Percentiles rank a stretch among this genome's conserved stretches.
Conservation (phyloP, 2,888 invertebrate genomes). For the Euplexia lucipara region DNA sequence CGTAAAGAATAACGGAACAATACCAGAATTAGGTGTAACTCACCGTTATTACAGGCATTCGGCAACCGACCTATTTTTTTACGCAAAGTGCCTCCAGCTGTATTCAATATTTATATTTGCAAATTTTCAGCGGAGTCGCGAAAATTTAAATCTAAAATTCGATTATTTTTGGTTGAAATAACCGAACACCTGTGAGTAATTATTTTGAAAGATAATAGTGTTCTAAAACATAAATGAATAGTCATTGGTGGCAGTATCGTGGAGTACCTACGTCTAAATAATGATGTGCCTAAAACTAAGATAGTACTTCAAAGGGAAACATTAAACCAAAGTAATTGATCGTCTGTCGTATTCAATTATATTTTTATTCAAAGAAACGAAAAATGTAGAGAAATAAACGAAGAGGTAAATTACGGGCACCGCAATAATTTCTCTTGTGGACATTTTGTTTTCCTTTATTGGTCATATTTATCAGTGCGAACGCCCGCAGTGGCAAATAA, state of each 20-base stretch:
- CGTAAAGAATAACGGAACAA: conserved; percentile 61
- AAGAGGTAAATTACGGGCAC: conserved; percentile 76
- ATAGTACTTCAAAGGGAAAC: conserved; percentile 25
- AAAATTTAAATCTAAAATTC: conserved; percentile 33
- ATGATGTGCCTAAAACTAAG: conserved; percentile 17
- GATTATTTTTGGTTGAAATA: conserved; percentile 45
- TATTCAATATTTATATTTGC: conserved; percentile 51
- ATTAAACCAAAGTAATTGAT: conserved; percentile 37
- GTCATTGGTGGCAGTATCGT: not conserved
- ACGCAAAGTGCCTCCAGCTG: conserved; percentile 43
- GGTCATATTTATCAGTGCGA: conserved; percentile 85
- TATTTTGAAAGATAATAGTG: conserved; percentile 23
- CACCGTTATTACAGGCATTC: conserved; percentile 53
- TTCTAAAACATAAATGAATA: conserved; percentile 10
- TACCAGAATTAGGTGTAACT: conserved; percentile 60
- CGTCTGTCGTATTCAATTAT: conserved; percentile 52
- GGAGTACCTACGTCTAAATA: conserved; percentile 5
- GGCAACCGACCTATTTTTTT: conserved; percentile 46
- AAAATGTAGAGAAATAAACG: conserved; percentile 69
- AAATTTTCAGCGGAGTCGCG: conserved; percentile 33
- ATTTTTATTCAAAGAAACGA: conserved; percentile 62
- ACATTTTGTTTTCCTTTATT: conserved; percentile 87
- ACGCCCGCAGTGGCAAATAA: conserved; percentile 79
- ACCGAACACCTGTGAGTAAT: conserved; percentile 20
- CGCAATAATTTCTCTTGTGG: conserved; percentile 83